Evolutionary conservation across 1,140 invertebrate species (phyloP).

Genomic region (Diprion similis): DNA sequence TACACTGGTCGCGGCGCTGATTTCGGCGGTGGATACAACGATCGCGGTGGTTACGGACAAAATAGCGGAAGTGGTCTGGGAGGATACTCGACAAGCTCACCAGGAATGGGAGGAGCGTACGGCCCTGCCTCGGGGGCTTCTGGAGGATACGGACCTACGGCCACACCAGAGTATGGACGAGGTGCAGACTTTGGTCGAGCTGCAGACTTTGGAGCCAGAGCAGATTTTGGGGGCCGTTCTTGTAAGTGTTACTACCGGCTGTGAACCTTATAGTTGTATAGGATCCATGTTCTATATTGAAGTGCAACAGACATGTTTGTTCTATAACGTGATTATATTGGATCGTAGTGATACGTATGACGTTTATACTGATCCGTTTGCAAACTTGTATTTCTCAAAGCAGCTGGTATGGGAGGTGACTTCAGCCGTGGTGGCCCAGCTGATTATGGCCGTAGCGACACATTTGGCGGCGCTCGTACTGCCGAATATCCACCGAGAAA

Average conservation of each 20-base stretch:
- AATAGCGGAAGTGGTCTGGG: conserved; percentile 54
- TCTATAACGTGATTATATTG: not conserved
- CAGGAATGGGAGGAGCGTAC: conserved; percentile 54
- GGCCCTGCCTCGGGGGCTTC: conserved; percentile 51
- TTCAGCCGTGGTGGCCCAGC: conserved; percentile 55
- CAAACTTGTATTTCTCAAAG: conserved; percentile 40
- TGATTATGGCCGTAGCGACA: conserved; percentile 58
- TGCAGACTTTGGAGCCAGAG: conserved; percentile 52
- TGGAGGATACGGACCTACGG: conserved; percentile 53
- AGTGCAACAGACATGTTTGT: too few species aligned
- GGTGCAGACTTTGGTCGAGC: conserved; percentile 51
- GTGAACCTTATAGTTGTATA: too few species aligned
- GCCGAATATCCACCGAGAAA: conserved; percentile 56
- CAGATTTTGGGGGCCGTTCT: conserved; percentile 50
- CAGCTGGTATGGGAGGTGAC: conserved; percentile 55
- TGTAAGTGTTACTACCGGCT: not conserved
- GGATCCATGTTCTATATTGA: too few species aligned
- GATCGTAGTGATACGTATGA: not conserved
- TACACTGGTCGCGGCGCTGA: conserved; percentile 49
- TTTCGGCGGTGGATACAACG: conserved; percentile 45
- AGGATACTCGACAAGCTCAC: conserved; percentile 49
- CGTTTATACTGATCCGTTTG: not conserved
- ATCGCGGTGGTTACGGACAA: conserved; percentile 55
- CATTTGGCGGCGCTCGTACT: conserved; percentile 51
- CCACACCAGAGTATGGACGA: conserved; percentile 53